phyloP scores from a whole-genome alignment of 64 coral and sea anemone genomes.

The Actinia tenebrosa region DNA sequence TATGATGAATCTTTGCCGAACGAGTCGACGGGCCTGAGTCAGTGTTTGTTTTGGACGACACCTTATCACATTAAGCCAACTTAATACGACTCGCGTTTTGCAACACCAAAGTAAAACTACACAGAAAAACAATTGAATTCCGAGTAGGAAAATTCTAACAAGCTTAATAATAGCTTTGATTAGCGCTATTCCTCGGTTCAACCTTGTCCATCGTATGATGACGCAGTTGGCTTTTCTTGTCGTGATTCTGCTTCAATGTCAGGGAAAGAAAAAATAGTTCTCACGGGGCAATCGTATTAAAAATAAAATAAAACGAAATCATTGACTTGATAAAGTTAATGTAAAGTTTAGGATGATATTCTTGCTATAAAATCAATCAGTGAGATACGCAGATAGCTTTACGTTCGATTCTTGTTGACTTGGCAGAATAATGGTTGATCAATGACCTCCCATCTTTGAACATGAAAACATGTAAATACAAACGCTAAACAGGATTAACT shows the following conservation, averaged over 20 bases:
- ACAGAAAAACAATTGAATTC: not conserved
- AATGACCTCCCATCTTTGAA: not conserved
- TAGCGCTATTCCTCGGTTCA: no score
- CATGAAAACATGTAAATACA: not conserved
- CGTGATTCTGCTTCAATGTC: not conserved
- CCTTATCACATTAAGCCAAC: not conserved
- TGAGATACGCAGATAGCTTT: not conserved
- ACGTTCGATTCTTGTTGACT: not conserved
- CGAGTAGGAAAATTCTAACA: not conserved
- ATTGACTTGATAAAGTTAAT: not conserved
- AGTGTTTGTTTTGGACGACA: constrained; percentile 4
- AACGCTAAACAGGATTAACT: not conserved
- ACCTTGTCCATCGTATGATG: no score
- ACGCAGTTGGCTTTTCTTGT: not conserved
- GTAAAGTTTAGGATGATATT: constrained; percentile 8
- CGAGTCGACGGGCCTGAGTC: constrained; percentile 3
- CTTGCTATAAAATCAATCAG: not conserved
- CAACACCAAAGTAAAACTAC: not conserved
- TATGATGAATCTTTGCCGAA: constrained; percentile 6
- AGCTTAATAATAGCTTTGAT: not conserved
- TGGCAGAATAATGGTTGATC: not conserved
- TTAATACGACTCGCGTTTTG: not conserved
- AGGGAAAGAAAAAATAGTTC: not conserved
- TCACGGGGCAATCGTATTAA: not conserved
- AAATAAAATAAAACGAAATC: not conserved